Evolutionary conservation across 1,140 invertebrate genomes (phyloP).

Genomic region (Bombus superbus): DNA sequence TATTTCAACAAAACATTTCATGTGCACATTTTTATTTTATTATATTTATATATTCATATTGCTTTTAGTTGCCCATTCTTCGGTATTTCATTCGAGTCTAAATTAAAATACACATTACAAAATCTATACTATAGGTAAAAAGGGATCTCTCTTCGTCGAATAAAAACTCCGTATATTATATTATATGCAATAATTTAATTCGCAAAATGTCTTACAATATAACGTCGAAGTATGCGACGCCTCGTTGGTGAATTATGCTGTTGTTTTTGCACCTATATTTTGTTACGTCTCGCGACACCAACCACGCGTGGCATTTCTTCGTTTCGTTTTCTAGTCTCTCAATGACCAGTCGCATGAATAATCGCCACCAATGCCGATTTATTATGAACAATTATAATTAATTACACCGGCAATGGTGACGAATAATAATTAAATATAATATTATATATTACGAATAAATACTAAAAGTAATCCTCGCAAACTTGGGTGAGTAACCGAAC

Average conservation of each 20-base stretch:
- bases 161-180: not conserved
- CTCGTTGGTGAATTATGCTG: constrained; percentile 71
- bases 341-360: constrained; percentile 40
- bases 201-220: constrained; percentile 68
- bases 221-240: constrained; percentile 70
- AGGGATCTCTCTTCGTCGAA: not conserved
- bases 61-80: too few relatives aligned
- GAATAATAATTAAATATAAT: constrained; percentile 58
- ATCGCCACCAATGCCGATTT: constrained; percentile 12
- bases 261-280: constrained; percentile 80
- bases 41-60: too few relatives aligned
- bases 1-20: too few relatives aligned
- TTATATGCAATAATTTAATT: constrained; percentile 70
- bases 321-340: constrained; percentile 45
- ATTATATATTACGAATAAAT: constrained; percentile 70
- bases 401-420: constrained; percentile 63
- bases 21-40: too few relatives aligned
- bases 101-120: not conserved
- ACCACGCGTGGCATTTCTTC: constrained; percentile 71
- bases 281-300: constrained; percentile 77
- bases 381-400: constrained; percentile 62
- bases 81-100: not conserved
- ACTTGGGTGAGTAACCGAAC: constrained; percentile 50
- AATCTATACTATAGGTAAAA: not conserved
- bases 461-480: constrained; percentile 67